Conservation (phyloP, 2,888 invertebrate species). For the Galeruca laticollis region DNA sequence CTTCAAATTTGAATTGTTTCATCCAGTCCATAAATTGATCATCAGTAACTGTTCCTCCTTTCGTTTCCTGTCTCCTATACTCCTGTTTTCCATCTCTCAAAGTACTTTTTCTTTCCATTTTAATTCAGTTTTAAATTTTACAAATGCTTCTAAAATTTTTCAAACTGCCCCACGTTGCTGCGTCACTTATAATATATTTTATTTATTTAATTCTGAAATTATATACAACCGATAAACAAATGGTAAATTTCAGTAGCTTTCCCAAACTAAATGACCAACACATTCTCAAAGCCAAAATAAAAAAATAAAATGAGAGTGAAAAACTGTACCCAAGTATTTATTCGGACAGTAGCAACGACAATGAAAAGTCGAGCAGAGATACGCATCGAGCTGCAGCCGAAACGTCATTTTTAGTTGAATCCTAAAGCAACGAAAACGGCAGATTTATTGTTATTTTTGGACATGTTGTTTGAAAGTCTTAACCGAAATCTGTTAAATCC, state of each 20-base stretch:
- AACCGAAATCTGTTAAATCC: slow-evolving; percentile 18
- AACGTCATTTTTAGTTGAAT: slow-evolving; percentile 38
- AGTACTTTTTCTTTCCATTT: too few relatives aligned
- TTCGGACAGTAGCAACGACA: slow-evolving; percentile 36
- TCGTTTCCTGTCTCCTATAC: too few relatives aligned
- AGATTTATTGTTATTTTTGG: slow-evolving; percentile 38
- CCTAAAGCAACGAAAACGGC: slow-evolving; percentile 32
- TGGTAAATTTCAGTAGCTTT: slow-evolving; percentile 31
- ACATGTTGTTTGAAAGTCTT: slow-evolving; percentile 43
- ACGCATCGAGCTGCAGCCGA: slow-evolving; percentile 23
- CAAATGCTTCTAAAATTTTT: too few relatives aligned
- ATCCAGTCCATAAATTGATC: too few relatives aligned
- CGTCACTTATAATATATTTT: too few relatives aligned
- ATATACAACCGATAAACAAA: slow-evolving; percentile 33
- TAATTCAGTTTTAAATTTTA: too few relatives aligned
- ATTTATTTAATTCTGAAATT: slow-evolving; percentile 31
- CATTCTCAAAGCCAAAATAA: slow-evolving; percentile 37
- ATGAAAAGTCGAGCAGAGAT: slow-evolving; percentile 32
- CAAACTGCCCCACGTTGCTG: too few relatives aligned
- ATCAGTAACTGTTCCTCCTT: too few relatives aligned
- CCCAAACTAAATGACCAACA: slow-evolving; percentile 44
- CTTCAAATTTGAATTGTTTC: too few relatives aligned
- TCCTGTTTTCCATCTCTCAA: too few relatives aligned
- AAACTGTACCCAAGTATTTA: slow-evolving; percentile 45
- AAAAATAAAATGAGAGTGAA: slow-evolving; percentile 43